Percentiles rank a stretch among this genome's conserved stretches.
These are phyloP conservation scores for Volucella zonaria DNA, from an alignment of 2,888 invertebrate genomes.

Conservation along the genomic window DNA sequence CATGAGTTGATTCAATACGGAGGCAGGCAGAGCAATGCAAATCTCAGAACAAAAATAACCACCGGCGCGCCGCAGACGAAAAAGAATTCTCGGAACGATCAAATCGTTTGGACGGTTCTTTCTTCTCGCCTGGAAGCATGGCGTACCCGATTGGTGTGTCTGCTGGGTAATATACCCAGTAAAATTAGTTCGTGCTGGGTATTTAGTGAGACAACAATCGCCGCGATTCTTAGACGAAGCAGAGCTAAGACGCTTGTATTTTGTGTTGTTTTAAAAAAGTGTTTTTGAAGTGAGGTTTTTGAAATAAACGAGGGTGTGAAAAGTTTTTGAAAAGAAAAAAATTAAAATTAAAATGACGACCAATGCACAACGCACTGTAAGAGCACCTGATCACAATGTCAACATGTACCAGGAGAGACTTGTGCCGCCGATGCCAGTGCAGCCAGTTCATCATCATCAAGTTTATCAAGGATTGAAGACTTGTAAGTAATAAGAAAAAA, in stretches of 20 bases:
- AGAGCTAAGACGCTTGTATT: neutral
- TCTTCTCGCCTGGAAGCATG: slow-evolving; percentile 41
- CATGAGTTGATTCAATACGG: slow-evolving; percentile 5
- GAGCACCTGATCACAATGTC: slow-evolving; percentile 47
- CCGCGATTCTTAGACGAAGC: slow-evolving; percentile 42
- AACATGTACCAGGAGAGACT: slow-evolving; percentile 63
- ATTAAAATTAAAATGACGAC: slow-evolving; percentile 38
- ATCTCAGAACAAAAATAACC: slow-evolving; percentile 58
- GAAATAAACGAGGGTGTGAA: neutral
- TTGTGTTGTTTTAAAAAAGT: slow-evolving; percentile 9
- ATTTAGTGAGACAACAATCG: slow-evolving; percentile 51
- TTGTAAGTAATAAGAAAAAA: slow-evolving; percentile 49
- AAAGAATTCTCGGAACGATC: slow-evolving; percentile 27
- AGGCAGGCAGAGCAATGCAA: slow-evolving; percentile 30
- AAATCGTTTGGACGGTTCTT: slow-evolving; percentile 16
- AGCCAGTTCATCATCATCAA: slow-evolving; percentile 51
- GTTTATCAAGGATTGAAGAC: slow-evolving; percentile 67
- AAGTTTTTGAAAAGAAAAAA: slow-evolving; percentile 3
- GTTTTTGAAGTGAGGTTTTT: neutral
- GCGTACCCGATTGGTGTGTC: slow-evolving; percentile 16
- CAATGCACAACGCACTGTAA: slow-evolving; percentile 32
- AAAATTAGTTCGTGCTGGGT: slow-evolving; percentile 27
- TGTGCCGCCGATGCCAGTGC: slow-evolving; percentile 42
- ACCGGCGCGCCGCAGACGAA: slow-evolving; percentile 7
- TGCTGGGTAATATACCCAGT: slow-evolving; percentile 37